Base-by-base conservation (phyloP, 1,140 invertebrate species). In the Zaprionus taronus region DNA sequence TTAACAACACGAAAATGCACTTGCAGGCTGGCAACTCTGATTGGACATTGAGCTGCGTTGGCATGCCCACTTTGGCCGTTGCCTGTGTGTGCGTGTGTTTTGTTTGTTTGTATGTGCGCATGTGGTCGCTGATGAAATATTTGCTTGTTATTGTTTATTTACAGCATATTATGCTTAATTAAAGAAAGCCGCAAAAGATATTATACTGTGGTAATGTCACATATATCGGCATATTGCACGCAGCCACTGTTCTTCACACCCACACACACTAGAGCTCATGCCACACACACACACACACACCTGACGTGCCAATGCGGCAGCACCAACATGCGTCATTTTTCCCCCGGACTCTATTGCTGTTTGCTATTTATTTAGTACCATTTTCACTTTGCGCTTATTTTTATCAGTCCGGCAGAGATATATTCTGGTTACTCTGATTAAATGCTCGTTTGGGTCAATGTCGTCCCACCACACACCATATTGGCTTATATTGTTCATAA, bases 21-120 rank as follows among this genome's bases (percentile, higher is more conserved):
- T 76, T 58, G 73, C 68, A 64, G 61, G 22, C 69, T 72, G 73
- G 68, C 73, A 76, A 76, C 73, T 61, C 72, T 75, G 61, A 71
- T 64, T 76, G 68, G 73, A 76, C 73, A 72, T 76, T 76, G 68
- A 76, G 69, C 68, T 76, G 36, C 61, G 73, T 76, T 76, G 73
- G 73, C 73, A 76, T 64, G 67, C 44, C 73, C 73, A 71, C 67
- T 64, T 70, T 51, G 69, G 24, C 53, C 41, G 36, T 22, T 64
- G 49, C 7, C 47, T 41, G 36, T 57, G 38, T 65, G 26, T 28
- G 34, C 6, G 17, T 55, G 36, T 44, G 4, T 38, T 20, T 55
- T 38, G 31, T 28, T 11, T 34, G 6, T 63, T 44, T 24, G 51
- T 24, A 24, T 36, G 24, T 15, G 36, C 17, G 41, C 26, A 4